Evolutionary conservation across 2,888 invertebrate genomes (phyloP).

Genomic region (Andrena bicolor): DNA sequence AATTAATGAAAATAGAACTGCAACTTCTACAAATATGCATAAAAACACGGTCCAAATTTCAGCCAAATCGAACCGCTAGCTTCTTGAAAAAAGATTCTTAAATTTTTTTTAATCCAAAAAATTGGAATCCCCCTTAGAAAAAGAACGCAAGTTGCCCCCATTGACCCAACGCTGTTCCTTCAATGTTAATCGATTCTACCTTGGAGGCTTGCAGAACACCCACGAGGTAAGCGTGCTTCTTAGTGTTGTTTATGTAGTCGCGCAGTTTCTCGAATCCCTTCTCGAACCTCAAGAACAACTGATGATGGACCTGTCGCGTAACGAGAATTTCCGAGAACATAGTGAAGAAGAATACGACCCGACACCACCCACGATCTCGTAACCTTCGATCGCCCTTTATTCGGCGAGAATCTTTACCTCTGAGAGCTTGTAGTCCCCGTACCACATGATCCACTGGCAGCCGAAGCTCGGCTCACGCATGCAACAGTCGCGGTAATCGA

Average conservation of each 20-base stretch:
- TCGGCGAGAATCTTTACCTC: constrained; percentile 70
- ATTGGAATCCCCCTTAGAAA: too few relatives aligned
- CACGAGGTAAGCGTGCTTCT: constrained; percentile 67
- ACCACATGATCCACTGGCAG: constrained; percentile 83
- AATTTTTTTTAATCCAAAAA: too few relatives aligned
- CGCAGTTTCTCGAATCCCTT: constrained; percentile 73
- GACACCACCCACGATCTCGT: neutral
- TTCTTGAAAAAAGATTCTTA: too few relatives aligned
- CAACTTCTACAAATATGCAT: too few relatives aligned
- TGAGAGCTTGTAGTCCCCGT: constrained; percentile 80
- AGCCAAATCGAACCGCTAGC: too few relatives aligned
- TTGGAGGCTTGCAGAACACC: constrained; percentile 76
- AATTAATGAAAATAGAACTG: too few relatives aligned
- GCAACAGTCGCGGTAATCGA: constrained; percentile 80
- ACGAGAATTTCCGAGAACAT: neutral
- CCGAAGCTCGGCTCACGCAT: constrained; percentile 79
- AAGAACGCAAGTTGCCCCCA: neutral
- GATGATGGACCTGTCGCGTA: constrained; percentile 71
- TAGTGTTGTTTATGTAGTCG: constrained; percentile 64
- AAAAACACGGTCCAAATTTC: too few relatives aligned
- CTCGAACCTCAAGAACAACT: constrained; percentile 71
- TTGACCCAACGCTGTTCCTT: neutral
- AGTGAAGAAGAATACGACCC: neutral
- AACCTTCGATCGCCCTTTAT: neutral
- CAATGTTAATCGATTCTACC: constrained; percentile 55